phyloP scores from a whole-genome alignment of 1,140 invertebrate genomes.

The Archivesica marissinica region DNA sequence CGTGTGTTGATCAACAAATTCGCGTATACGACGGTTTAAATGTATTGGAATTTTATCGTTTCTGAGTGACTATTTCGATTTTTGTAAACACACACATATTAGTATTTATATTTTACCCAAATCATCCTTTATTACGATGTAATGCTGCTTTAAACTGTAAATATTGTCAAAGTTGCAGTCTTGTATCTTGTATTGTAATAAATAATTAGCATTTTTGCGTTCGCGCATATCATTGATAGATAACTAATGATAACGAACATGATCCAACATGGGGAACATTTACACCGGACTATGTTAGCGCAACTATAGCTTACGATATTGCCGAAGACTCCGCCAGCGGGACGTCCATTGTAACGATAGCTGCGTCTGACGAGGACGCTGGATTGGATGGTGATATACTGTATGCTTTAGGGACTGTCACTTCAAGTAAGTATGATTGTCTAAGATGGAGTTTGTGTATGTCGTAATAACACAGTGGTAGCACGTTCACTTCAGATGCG shows the following conservation, averaged over 20 bases:
- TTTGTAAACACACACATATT: too few relatives aligned
- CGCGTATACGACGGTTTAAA: too few relatives aligned
- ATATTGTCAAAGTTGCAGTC: neutral
- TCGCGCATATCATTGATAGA: conserved; percentile 4
- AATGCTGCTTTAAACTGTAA: too few relatives aligned
- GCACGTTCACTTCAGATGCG: too few relatives aligned
- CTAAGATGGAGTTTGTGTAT: too few relatives aligned
- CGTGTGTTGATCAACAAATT: too few relatives aligned
- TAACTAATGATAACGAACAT: conserved; percentile 87
- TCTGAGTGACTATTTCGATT: too few relatives aligned
- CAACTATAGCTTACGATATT: conserved; percentile 33
- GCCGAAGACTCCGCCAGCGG: too few relatives aligned
- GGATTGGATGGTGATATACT: conserved; percentile 56
- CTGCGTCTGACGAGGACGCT: conserved; percentile 68
- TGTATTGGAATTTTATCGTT: too few relatives aligned
- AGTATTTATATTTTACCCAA: too few relatives aligned
- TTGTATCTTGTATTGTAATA: neutral
- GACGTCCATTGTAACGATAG: conserved; percentile 59
- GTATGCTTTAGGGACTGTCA: conserved; percentile 48
- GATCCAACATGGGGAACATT: conserved; percentile 63
- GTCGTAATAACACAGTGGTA: too few relatives aligned
- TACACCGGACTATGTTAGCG: conserved; percentile 29
- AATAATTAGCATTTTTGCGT: neutral
- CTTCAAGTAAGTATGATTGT: conserved; percentile 20
- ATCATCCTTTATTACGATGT: too few relatives aligned